phyloP scores from a whole-genome alignment of 2,113 vertebrate species.

The Cranoglanis bouderius region DNA sequence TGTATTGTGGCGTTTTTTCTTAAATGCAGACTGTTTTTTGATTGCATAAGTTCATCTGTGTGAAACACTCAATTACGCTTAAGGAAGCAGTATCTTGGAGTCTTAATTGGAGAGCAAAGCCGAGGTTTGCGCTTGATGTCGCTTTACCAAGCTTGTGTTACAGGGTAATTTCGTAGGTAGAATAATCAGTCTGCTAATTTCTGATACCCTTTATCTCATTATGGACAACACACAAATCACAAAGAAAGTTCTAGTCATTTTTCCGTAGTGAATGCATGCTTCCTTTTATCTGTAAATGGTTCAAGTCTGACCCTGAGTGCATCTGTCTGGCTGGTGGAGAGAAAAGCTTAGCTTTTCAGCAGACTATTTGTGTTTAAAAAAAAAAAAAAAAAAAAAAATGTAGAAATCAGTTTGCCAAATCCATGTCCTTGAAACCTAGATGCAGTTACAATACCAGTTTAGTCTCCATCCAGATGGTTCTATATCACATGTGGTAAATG shows the following conservation, averaged over 20 bases:
- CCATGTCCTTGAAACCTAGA: conserved; percentile 9
- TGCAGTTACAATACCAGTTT: conserved; percentile 15
- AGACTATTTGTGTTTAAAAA: background rate
- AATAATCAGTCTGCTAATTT: background rate
- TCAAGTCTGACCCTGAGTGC: background rate
- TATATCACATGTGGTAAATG: too few relatives aligned
- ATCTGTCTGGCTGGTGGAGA: conserved; percentile 8
- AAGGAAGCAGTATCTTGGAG: background rate
- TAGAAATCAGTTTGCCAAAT: background rate
- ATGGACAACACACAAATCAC: background rate
- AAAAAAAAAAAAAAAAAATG: background rate
- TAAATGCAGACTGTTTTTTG: conserved; percentile 22
- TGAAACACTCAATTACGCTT: background rate
- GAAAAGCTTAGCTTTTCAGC: background rate
- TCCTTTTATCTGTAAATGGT: conserved; percentile 5
- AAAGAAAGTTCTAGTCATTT: background rate
- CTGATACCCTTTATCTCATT: background rate
- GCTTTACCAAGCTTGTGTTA: background rate
- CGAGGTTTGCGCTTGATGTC: background rate
- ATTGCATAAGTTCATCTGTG: background rate
- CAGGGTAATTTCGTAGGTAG: conserved; percentile 1
- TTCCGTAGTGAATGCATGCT: background rate
- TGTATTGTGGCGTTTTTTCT: conserved; percentile 6
- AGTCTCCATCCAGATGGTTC: background rate
- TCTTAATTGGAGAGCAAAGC: conserved; percentile 25